Percentiles rank a stretch among this genome's conserved stretches.
These are phyloP conservation scores for Salmo trutta DNA, from an alignment of 2,797 vertebrate genomes.

Conservation along the genomic window DNA sequence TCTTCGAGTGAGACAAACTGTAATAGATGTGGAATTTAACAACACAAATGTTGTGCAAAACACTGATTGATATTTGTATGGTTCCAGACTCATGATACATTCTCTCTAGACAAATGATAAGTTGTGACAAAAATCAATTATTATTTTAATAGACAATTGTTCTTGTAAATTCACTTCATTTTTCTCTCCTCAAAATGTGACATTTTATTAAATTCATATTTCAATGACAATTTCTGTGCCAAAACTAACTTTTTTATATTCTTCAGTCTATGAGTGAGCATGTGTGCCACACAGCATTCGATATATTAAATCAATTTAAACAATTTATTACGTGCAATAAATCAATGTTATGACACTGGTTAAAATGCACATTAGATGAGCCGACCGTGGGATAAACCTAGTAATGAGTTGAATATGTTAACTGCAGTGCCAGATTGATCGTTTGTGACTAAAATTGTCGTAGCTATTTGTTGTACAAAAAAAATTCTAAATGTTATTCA, in stretches of 20 bases:
- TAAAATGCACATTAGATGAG: neutral
- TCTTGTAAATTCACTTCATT: neutral
- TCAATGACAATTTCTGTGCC: neutral
- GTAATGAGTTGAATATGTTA: constrained; percentile 4
- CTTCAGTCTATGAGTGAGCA: neutral
- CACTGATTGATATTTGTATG: neutral
- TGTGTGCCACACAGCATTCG: neutral
- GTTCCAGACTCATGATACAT: neutral
- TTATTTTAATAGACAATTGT: neutral
- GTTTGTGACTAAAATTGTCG: neutral
- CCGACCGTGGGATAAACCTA: neutral
- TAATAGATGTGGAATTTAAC: neutral
- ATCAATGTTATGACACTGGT: neutral
- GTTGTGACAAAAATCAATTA: neutral
- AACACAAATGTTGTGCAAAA: neutral
- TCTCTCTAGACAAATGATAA: too few species aligned
- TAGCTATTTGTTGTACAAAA: neutral
- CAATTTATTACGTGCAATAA: neutral
- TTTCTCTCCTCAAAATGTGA: neutral
- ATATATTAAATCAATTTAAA: neutral
- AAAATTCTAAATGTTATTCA: too few species aligned
- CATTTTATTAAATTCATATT: neutral
- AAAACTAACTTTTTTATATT: neutral
- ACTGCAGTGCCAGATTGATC: neutral
- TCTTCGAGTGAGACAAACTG: neutral